These are phyloP conservation scores for Tursiops truncatus DNA, from an alignment of 2,113 vertebrate genomes.

Conservation along the genomic window DNA sequence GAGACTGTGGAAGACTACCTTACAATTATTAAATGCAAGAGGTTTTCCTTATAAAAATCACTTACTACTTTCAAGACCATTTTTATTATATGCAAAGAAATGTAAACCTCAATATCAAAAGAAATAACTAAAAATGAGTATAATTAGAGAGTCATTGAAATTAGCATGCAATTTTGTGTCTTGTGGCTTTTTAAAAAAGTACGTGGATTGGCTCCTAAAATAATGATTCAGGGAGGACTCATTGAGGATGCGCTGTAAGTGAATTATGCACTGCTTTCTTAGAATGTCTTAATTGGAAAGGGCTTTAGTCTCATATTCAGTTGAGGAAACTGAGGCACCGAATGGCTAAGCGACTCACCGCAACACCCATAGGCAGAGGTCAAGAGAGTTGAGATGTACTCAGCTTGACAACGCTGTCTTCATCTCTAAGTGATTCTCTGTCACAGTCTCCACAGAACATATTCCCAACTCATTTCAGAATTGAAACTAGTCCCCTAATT, in stretches of 20 bases:
- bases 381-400: not conserved
- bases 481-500: not conserved
- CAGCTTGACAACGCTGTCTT: not conserved
- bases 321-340: not conserved
- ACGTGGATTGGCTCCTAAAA: not conserved
- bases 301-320: not conserved
- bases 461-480: not conserved
- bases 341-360: not conserved
- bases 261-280: not conserved
- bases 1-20: not conserved
- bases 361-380: not conserved
- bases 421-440: not conserved
- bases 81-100: slow-evolving; percentile 10
- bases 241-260: not conserved
- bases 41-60: not conserved
- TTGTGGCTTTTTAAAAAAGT: not conserved
- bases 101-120: not conserved
- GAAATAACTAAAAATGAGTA: not conserved
- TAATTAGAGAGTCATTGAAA: not conserved
- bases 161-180: not conserved
- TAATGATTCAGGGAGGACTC: not conserved
- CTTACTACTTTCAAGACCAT: not conserved
- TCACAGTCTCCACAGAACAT: not conserved
- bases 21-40: not conserved
- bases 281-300: not conserved